Evolutionary conservation across 2,797 vertebrate species (phyloP).

Genomic region (Manis crassicaudata): DNA sequence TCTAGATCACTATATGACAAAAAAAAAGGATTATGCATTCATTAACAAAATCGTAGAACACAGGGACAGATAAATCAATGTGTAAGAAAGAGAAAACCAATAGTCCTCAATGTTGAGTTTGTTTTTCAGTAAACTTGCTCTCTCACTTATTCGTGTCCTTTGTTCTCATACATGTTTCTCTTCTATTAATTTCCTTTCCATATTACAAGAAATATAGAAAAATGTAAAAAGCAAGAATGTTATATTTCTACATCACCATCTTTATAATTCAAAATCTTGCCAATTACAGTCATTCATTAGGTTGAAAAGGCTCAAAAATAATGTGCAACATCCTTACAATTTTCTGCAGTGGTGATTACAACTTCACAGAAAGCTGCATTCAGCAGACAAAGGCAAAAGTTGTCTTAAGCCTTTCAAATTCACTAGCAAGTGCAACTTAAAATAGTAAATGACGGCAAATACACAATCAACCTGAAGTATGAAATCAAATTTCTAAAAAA

Average conservation of each 20-base stretch:
- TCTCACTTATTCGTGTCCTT: not conserved
- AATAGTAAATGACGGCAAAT: not conserved
- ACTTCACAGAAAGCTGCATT: slow-evolving; percentile 42
- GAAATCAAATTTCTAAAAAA: not conserved
- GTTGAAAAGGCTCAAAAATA: slow-evolving; percentile 25
- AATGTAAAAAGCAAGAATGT: not conserved
- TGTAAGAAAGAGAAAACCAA: not conserved
- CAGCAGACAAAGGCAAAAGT: not conserved
- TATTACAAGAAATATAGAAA: not conserved
- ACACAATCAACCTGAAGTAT: not conserved
- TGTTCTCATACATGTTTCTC: not conserved
- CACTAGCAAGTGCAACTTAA: not conserved
- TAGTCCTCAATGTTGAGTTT: not conserved
- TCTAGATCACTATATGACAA: not conserved
- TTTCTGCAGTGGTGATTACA: not conserved
- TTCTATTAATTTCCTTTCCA: not conserved
- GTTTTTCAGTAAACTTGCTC: not conserved
- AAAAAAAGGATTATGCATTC: not conserved
- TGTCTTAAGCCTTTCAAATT: slow-evolving; percentile 57
- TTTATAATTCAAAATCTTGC: slow-evolving; percentile 38
- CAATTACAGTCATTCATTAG: slow-evolving; percentile 24
- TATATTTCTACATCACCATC: not conserved
- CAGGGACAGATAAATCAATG: not conserved
- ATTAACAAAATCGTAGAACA: slow-evolving; percentile 32
- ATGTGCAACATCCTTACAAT: slow-evolving; percentile 29